Conservation (phyloP, 2,888 invertebrate genomes). For the Aspidapion aeneum region DNA sequence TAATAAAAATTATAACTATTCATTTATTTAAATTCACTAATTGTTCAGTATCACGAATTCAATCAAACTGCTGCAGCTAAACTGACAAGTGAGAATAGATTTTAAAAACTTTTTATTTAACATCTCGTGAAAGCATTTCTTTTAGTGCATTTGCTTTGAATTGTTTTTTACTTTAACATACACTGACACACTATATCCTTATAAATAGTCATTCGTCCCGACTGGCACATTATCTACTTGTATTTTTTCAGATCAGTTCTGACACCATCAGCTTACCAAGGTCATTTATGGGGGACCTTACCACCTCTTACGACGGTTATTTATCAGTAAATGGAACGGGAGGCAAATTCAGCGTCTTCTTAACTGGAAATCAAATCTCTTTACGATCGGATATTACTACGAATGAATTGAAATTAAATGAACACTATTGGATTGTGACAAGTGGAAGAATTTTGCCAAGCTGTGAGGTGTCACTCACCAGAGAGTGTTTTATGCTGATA, state of each 20-base stretch:
- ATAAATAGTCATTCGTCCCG: too few species aligned
- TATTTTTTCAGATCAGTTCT: constrained; percentile 16
- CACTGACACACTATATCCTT: too few species aligned
- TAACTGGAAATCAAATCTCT: constrained; percentile 67
- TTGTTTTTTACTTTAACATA: too few species aligned
- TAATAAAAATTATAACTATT: too few species aligned
- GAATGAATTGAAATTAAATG: constrained; percentile 60
- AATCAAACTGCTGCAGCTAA: too few species aligned
- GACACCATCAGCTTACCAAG: constrained; percentile 59
- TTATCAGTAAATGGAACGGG: constrained; percentile 72
- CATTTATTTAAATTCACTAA: too few species aligned
- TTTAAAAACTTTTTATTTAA: too few species aligned
- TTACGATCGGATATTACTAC: constrained; percentile 27
- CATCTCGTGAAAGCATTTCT: too few species aligned
- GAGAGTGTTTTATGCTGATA: constrained; percentile 86
- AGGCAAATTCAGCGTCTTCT: constrained; percentile 61
- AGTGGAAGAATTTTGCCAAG: constrained; percentile 39
- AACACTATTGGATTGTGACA: constrained; percentile 66
- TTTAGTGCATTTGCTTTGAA: too few species aligned
- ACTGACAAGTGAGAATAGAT: too few species aligned
- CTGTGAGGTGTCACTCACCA: constrained; percentile 57
- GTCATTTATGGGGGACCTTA: constrained; percentile 81
- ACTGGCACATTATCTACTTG: too few species aligned
- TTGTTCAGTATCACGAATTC: too few species aligned
- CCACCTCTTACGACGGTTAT: constrained; percentile 88